Base-by-base conservation (phyloP, 2,888 invertebrate species). In the Trypoxylon attenuatum region DNA sequence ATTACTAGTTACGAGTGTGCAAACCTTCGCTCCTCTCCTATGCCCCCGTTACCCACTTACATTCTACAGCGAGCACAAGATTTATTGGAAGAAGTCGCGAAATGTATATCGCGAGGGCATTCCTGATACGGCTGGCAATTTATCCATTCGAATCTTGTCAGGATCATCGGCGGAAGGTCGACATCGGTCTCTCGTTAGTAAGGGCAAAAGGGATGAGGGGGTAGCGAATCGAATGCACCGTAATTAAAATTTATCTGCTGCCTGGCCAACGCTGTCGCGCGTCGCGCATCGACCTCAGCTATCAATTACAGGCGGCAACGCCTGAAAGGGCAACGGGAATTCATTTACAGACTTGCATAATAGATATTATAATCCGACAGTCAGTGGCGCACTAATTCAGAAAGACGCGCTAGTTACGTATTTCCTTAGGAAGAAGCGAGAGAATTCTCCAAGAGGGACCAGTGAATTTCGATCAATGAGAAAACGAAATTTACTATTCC, bases 191-290 rank as follows among this genome's bases (percentile, higher is more conserved):
- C 33, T 33, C 13, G 33, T 33, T 33, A 33, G 33, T 10, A 10
- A 33, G 33, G 13, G 33, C 13, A 13, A 33, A 10, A 33, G 33
- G 33, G n/a, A 13, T 33, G 33, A 13, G 42, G 18, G 16, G 52
- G 56, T 13, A 39, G 23, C 27, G 45, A 62, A 61, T 67, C 62
- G 63, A 68, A 68, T 65, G 65, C 59, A 19, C 53, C 53, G 63
- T 75, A 71, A 75, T 75, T 75, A 73, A 73, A 75, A 75, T 75
- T 69, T 71, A 75, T 71, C 69, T 69, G 60, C 72, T 68, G 51
- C 51, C 62, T 65, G 41, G 42, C 46, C 52, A 25, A 43, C 25
- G 58, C 60, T n/a, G n/a, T n/a, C n/a, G n/a, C n/a, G n/a, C 50
- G 47, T 41, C 54, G 56, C 66, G 46, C 67, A 65, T 72, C 64